Percentiles rank a stretch among this genome's conserved stretches.
These are phyloP conservation scores for Leptinotarsa juncta DNA, from an alignment of 2,888 invertebrate species.

Conservation along the genomic window DNA sequence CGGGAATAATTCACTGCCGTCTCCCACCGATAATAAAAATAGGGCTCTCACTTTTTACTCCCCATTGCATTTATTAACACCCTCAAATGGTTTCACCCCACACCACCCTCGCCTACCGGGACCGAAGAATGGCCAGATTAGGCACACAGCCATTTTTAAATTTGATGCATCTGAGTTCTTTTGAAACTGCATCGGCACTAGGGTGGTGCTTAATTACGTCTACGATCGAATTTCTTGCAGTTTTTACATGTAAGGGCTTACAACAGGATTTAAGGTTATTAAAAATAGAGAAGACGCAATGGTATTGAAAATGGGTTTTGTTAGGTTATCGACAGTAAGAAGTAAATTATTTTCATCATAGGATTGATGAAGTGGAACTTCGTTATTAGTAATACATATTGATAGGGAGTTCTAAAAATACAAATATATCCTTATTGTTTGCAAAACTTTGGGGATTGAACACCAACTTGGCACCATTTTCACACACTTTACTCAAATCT, in stretches of 20 bases:
- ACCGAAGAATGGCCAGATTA: slow-evolving; percentile 50
- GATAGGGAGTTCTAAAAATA: no score
- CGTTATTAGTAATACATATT: no score
- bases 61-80: slow-evolving; percentile 49
- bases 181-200: slow-evolving; percentile 32
- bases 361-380: no score
- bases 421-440: no score
- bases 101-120: slow-evolving; percentile 48
- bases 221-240: slow-evolving; percentile 36
- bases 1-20: slow-evolving; percentile 11
- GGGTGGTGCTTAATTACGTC: slow-evolving; percentile 34
- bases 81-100: slow-evolving; percentile 41
- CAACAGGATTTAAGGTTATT: slow-evolving; percentile 27
- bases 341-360: neutral
- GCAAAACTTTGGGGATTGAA: no score
- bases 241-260: slow-evolving; percentile 26
- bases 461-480: no score
- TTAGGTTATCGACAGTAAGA: slow-evolving; percentile 8
- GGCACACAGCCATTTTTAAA: slow-evolving; percentile 51
- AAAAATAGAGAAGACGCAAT: slow-evolving; percentile 26
- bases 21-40: slow-evolving; percentile 29
- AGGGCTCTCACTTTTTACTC: slow-evolving; percentile 41
- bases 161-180: slow-evolving; percentile 39
- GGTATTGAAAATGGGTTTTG: slow-evolving; percentile 25
- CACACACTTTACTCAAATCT: no score